phyloP scores from a whole-genome alignment of 2,113 vertebrate species.

The Corythornis vintsioides region DNA sequence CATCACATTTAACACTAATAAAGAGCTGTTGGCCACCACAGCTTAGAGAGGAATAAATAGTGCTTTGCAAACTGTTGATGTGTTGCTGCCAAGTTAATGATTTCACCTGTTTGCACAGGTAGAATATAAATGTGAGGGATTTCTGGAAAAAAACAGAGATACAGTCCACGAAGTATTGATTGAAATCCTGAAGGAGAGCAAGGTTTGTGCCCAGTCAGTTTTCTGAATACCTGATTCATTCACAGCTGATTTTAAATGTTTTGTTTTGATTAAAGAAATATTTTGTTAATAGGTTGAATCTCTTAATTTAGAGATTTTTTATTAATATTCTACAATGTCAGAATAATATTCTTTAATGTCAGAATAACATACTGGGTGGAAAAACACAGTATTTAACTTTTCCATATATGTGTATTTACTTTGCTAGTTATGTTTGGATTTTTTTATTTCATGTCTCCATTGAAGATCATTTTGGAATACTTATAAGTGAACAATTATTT shows the following conservation, averaged over 20 bases:
- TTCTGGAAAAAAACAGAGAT: constrained; percentile 98
- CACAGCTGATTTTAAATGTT: neutral
- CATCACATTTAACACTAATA: neutral
- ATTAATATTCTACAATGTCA: neutral
- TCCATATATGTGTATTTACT: neutral
- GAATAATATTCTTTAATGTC: neutral
- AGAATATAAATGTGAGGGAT: constrained; percentile 92
- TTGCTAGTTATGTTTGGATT: neutral
- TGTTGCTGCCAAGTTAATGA: neutral
- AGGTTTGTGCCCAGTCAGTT: constrained; percentile 79
- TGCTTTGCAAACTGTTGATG: neutral
- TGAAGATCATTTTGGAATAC: neutral
- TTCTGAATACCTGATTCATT: neutral
- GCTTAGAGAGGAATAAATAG: neutral
- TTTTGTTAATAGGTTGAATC: neutral
- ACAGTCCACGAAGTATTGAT: constrained; percentile 90
- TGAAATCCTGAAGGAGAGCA: constrained; percentile 86
- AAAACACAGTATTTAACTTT: neutral
- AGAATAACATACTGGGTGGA: neutral
- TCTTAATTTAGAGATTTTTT: neutral
- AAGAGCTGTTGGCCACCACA: neutral
- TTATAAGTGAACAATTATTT: neutral
- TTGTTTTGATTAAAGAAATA: neutral
- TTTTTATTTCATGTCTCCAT: neutral
- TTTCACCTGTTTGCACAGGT: constrained; percentile 79